Base-by-base conservation (phyloP, 1,140 invertebrate species). In the Penaeus chinensis region DNA sequence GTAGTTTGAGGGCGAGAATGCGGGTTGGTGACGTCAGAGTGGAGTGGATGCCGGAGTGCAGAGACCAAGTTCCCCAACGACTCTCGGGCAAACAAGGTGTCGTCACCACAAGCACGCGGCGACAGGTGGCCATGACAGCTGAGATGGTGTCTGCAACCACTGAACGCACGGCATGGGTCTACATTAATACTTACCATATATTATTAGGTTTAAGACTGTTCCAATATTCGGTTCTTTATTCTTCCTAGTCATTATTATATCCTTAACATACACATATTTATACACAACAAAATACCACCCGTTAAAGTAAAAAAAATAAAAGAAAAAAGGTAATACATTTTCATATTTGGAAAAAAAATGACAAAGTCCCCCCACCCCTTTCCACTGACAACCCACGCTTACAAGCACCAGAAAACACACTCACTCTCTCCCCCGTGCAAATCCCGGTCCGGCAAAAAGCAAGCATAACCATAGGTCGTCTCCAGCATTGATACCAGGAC, bases 371-470 rank as follows among this genome's bases (percentile, higher is more conserved):
- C 37, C 37, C 37, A 1, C 37, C 37, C 37, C 7, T 42, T 32
- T 32, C 32, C 2, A 32, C 0, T 32, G 32, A 32, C 32, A 32
- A 32, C 32, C 32, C 47, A 47, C 47, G 11, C 47, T 0, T 47
- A 47, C 47, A 47, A 47, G 11, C 47, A 47, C 7, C 1, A 7
- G 11, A 7, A 47, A 47, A 3, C 47, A 47, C 47, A 47, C 85
- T 82, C 19, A 87, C 86, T 60, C 7, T 81, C 78, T 16, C 86
- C 86, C 4, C 79, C 86, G 37, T 60, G 54, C 86, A 87, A 66
- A 81, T 87, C 86, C n/a, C 86, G 86, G 18, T 83, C 78, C 3
- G 86, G 86, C 7, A 87, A 42, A 66, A 82, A 87, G 61, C 86
- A 87, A 22, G 86, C 27, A 61, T 87, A 87, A 66, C 80, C 79